A percentile compares a stretch with the other conserved stretches of the same genome.
phyloP scores from a whole-genome alignment of 2,113 vertebrate genomes.

The Neolamprologus hecqui region DNA sequence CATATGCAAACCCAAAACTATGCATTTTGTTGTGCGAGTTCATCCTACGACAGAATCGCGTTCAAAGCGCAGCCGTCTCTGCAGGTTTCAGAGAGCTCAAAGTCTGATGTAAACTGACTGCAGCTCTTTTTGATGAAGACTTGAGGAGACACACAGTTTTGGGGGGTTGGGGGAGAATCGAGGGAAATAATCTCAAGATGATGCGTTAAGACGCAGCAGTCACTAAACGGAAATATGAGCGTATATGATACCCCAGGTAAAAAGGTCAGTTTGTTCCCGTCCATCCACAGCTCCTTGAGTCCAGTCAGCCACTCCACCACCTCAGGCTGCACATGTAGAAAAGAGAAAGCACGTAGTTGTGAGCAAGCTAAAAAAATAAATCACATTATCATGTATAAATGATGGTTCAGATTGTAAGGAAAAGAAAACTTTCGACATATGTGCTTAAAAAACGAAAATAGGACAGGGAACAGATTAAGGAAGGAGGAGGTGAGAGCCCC shows the following conservation, averaged over 20 bases:
- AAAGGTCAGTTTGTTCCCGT: conserved; percentile 92
- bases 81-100: not conserved
- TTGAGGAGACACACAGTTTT: not conserved
- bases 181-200: not conserved
- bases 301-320: conserved; percentile 92
- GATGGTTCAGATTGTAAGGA: not conserved
- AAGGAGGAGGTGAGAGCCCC: not conserved
- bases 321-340: conserved; percentile 80
- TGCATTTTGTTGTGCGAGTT: not conserved
- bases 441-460: not conserved
- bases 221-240: not conserved
- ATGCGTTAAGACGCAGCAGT: not conserved
- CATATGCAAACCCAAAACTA: not conserved
- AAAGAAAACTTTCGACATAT: not conserved
- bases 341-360: not conserved
- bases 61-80: not conserved
- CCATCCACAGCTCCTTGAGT: conserved; percentile 97
- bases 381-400: not conserved
- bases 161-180: not conserved
- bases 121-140: not conserved
- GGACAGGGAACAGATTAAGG: not conserved
- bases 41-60: not conserved
- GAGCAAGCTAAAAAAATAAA: not conserved
- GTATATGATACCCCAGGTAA: conserved; percentile 83
- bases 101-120: conserved; percentile 3